These are phyloP conservation scores for Drosophila siamana DNA, from an alignment of 2,888 invertebrate species.

Conservation along the genomic window DNA sequence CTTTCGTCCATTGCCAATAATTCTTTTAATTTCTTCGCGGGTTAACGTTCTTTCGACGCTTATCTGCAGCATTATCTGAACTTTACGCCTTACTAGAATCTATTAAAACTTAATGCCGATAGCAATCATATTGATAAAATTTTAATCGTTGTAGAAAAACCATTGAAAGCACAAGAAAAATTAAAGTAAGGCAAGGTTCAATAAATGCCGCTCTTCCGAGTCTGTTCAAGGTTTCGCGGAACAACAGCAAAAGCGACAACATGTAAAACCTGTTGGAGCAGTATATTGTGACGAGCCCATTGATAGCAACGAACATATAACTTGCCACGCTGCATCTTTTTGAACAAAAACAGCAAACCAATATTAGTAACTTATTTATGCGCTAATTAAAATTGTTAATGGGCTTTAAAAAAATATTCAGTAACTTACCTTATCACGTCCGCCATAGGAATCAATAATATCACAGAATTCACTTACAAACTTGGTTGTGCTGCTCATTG, in stretches of 20 bases:
- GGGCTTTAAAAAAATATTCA: background rate
- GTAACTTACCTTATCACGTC: slow-evolving; percentile 92
- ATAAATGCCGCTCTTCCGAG: slow-evolving; percentile 41
- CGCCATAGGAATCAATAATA: slow-evolving; percentile 92
- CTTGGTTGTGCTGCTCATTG: slow-evolving; percentile 74
- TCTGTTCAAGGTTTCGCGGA: slow-evolving; percentile 28
- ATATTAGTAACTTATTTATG: background rate
- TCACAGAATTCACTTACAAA: slow-evolving; percentile 88
- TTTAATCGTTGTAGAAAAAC: slow-evolving; percentile 38
- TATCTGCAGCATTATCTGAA: slow-evolving; percentile 61
- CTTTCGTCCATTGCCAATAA: slow-evolving; percentile 57
- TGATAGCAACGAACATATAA: background rate
- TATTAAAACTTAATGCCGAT: slow-evolving; percentile 9
- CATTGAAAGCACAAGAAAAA: slow-evolving; percentile 20
- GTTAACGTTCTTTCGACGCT: slow-evolving; percentile 19
- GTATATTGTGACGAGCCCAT: slow-evolving; percentile 1
- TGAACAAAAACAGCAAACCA: no score
- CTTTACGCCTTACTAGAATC: slow-evolving; percentile 13
- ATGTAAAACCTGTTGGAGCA: slow-evolving; percentile 54
- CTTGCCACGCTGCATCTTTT: slow-evolving; percentile 58
- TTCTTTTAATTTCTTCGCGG: slow-evolving; percentile 49
- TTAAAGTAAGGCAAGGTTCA: slow-evolving; percentile 61
- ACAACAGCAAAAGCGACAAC: slow-evolving; percentile 7
- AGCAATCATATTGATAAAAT: slow-evolving; percentile 57
- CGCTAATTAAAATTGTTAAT: no score